Evolutionary conservation across 37 sponge, comb jelly and placozoan genomes (phyloP).

Genomic region (Diacarnus erythraeanus): DNA sequence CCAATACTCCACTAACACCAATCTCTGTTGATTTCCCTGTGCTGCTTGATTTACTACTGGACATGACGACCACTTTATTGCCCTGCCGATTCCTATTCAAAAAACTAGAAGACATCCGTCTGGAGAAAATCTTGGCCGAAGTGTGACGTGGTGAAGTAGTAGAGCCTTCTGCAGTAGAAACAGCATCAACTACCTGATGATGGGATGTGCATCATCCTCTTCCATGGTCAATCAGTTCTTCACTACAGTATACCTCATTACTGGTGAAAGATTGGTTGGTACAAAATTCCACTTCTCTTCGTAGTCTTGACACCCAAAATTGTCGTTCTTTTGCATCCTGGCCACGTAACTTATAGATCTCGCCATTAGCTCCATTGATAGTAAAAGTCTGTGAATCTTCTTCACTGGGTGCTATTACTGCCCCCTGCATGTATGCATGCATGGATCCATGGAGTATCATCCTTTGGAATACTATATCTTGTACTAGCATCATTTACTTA

Average conservation of each 20-base stretch:
- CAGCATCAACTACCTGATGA: not conserved
- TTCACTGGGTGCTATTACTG: slow-evolving; percentile 84
- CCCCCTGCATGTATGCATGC: too few species aligned
- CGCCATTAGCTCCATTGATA: slow-evolving; percentile 73
- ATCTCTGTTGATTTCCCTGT: not conserved
- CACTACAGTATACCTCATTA: not conserved
- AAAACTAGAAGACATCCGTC: not conserved
- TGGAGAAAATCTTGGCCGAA: not conserved
- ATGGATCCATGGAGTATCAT: too few species aligned
- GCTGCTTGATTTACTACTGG: not conserved
- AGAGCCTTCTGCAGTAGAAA: not conserved
- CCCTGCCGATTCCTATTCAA: not conserved
- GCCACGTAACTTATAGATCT: slow-evolving; percentile 67
- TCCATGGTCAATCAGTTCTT: not conserved
- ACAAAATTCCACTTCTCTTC: slow-evolving; percentile 52
- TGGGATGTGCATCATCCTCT: not conserved
- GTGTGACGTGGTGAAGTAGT: not conserved
- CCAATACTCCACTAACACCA: too few species aligned
- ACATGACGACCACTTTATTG: not conserved
- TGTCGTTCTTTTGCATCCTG: slow-evolving; percentile 76
- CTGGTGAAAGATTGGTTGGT: slow-evolving; percentile 18
- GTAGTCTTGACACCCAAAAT: slow-evolving; percentile 69
- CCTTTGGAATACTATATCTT: too few species aligned
- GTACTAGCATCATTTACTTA: too few species aligned
- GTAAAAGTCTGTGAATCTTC: slow-evolving; percentile 86